Conservation (phyloP, 2,797 vertebrate species). For the Notolepis coatsorum region DNA sequence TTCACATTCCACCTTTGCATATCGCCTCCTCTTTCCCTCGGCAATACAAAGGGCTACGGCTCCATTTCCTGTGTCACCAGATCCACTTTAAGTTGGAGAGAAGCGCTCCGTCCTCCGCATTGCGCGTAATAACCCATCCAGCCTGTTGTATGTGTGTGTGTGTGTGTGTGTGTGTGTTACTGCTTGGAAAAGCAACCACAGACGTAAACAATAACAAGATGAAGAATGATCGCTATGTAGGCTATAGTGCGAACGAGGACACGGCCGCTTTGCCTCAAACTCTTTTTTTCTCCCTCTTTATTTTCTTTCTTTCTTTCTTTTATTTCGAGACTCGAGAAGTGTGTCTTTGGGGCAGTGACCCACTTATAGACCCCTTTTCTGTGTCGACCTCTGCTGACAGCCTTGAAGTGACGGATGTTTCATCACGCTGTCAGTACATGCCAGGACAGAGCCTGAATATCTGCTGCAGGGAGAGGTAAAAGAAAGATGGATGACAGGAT, state of each 20-base stretch:
- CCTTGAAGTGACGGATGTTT: conserved; percentile 15
- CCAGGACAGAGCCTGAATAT: neutral
- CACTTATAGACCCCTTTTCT: conserved; percentile 8
- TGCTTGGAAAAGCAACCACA: neutral
- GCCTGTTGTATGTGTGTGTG: neutral
- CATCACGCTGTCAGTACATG: conserved; percentile 32
- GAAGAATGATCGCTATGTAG: neutral
- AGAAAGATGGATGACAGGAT: neutral
- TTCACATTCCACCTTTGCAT: too few species aligned
- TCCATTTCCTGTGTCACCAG: too few species aligned
- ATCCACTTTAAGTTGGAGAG: too few species aligned
- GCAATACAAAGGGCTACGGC: too few species aligned
- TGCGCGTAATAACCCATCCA: neutral
- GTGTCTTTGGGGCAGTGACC: conserved; percentile 4
- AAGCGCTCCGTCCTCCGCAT: too few species aligned
- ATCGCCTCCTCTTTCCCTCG: too few species aligned
- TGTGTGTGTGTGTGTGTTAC: neutral
- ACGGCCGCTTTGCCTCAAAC: conserved; percentile 11
- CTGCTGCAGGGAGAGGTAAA: conserved; percentile 11
- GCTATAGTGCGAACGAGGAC: neutral
- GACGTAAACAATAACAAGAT: neutral
- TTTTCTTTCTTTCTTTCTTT: neutral
- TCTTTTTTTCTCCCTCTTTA: neutral
- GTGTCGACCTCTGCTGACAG: conserved; percentile 3
- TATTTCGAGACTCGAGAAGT: neutral